A percentile compares a stretch with the other conserved stretches of the same genome.
phyloP scores from a whole-genome alignment of 2,888 invertebrate genomes.

The Crioceris asparagi region DNA sequence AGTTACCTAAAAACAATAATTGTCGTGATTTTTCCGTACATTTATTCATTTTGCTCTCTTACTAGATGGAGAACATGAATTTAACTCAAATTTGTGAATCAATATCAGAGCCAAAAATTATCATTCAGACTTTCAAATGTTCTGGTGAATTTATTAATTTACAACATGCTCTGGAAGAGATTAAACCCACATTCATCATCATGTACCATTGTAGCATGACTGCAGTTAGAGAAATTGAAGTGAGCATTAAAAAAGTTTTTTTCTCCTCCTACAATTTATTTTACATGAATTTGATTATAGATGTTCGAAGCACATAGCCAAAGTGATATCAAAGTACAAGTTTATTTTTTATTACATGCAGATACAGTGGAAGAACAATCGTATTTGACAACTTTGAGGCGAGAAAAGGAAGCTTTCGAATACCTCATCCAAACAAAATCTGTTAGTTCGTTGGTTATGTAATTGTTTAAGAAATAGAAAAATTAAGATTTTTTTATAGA shows the following conservation, averaged over 20 bases:
- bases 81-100: conserved; percentile 48
- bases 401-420: conserved; percentile 94
- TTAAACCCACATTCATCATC: conserved; percentile 72
- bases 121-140: conserved; percentile 70
- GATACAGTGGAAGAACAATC: conserved; percentile 96
- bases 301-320: conserved; percentile 56
- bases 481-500: conserved; percentile 39
- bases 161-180: conserved; percentile 53
- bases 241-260: conserved; percentile 28
- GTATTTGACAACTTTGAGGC: conserved; percentile 78
- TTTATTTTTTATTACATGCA: conserved; percentile 84
- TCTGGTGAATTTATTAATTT: conserved; percentile 61
- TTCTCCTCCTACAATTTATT: neutral
- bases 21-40: too few relatives aligned
- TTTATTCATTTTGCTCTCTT: too few relatives aligned
- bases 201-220: conserved; percentile 85
- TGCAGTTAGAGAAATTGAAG: conserved; percentile 82
- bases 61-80: conserved; percentile 55
- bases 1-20: neutral
- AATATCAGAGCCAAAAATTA: conserved; percentile 53
- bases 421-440: conserved; percentile 83
- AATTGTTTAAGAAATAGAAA: neutral
- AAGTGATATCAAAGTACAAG: conserved; percentile 47
- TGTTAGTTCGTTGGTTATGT: conserved; percentile 46
- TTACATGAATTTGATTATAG: conserved; percentile 32